Conservation (phyloP, 2,113 vertebrate genomes). For the Craseonycteris thonglongyai region DNA sequence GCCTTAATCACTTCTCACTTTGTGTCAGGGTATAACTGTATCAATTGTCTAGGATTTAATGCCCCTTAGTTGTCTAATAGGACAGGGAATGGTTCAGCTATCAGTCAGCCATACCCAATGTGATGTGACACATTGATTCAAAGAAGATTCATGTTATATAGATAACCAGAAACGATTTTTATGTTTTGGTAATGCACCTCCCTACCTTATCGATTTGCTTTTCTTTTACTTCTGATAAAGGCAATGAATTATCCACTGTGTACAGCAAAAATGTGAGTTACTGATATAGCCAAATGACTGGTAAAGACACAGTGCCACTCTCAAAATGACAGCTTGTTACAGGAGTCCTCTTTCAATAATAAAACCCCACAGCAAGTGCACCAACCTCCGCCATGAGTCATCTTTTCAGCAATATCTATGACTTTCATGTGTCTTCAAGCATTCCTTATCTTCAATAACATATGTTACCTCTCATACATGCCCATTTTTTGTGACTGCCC, state of each 20-base stretch:
- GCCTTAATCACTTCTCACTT: conserved; percentile 20
- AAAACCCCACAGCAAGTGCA: background rate
- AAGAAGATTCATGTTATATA: background rate
- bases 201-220: conserved; percentile 37
- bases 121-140: conserved; percentile 26
- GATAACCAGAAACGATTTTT: conserved; percentile 22
- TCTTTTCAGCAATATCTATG: background rate
- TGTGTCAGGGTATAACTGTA: background rate
- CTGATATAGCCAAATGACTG: background rate
- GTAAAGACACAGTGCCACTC: background rate
- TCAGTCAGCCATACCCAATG: background rate
- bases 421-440: background rate
- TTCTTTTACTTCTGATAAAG: conserved; percentile 29
- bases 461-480: background rate
- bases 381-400: background rate
- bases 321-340: background rate
- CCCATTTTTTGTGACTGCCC: conserved; percentile 1
- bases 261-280: conserved; percentile 4
- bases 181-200: background rate
- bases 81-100: background rate
- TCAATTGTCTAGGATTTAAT: conserved; percentile 41
- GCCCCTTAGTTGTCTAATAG: background rate
- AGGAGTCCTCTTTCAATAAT: background rate
- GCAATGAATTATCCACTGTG: background rate
- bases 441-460: conserved; percentile 38